Base-by-base conservation (phyloP, 2,113 vertebrate species). In the Cynopterus brachyotis region DNA sequence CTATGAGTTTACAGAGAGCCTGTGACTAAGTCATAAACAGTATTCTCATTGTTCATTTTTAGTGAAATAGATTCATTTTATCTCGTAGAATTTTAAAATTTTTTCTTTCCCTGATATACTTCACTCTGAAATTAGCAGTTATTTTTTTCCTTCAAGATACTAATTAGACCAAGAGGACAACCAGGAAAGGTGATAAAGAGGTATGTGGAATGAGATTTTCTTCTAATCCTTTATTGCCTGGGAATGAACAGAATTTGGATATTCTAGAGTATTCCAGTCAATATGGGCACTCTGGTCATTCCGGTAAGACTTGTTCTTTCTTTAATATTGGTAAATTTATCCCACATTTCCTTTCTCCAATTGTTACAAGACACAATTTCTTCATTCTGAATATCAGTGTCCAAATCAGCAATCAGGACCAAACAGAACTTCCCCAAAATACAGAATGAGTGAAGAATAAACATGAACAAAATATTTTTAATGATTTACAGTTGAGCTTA, bases 11-110 rank as follows among this genome's bases (percentile, higher is more conserved):
- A 70, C 22, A 78, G 53, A 66, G 50, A 12, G 35, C 57, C 42
- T 86, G 12, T 70, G 55, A 50, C 8, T 66, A 82, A 37, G 10
- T 79, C 45, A 67, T 69, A 89, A 57, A 50, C 12, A 89, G 35
- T 72, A 82, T 88, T 79, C n/a, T 78, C 60, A 53, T 8, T 60
- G 24, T 59, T 94, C 70, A 84, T 80, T 17, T 85, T 19, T 67
- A 72, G 20, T 64, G 42, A 96, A 84, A 75, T 62, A 94, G 37
- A 32, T 81, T 96, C 90, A 60, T 96, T 92, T 94, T 37, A 64
- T n/a, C 6, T 82, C 69, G 45, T 2, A 80, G 17, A 82, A 94
- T 2, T 81, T 30, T 3, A 8, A 64, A 59, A 19, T 53, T 67
- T 82, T 80, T 96, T 86, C 62, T 81, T 91, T 79, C 32, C 64